These are phyloP conservation scores for Bimastos eiseni DNA, from an alignment of 2,888 invertebrate species.

Conservation along the genomic window DNA sequence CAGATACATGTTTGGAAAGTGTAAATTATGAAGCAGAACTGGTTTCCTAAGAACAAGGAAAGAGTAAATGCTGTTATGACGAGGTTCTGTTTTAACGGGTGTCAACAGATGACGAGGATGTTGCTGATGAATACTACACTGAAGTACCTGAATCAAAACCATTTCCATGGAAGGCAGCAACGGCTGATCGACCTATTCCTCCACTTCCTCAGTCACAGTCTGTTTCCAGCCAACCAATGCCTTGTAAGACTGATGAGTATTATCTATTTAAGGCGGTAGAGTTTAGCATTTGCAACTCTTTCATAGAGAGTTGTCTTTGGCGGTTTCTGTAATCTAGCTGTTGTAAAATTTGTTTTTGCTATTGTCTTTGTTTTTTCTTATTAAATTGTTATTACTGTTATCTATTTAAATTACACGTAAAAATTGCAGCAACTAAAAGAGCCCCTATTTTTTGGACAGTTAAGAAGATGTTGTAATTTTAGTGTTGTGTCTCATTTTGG, in stretches of 20 bases:
- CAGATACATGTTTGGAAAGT: not conserved
- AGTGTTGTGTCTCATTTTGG: too few relatives aligned
- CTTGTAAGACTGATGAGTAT: not conserved
- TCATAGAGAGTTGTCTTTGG: not conserved
- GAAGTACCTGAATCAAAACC: not conserved
- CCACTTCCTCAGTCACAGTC: not conserved
- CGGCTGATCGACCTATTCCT: constrained; percentile 2
- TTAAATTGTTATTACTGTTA: too few relatives aligned
- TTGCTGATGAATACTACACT: not conserved
- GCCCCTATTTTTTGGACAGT: too few relatives aligned
- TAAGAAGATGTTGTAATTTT: too few relatives aligned
- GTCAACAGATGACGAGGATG: not conserved
- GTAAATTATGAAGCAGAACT: not conserved
- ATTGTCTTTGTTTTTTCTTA: not conserved
- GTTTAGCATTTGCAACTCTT: not conserved
- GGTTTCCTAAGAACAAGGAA: not conserved
- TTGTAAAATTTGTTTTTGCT: not conserved
- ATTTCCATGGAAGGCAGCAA: not conserved
- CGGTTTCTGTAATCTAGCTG: not conserved
- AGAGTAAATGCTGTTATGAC: not conserved
- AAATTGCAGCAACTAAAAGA: too few relatives aligned
- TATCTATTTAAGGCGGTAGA: not conserved
- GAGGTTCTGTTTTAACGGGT: not conserved
- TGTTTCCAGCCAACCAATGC: not conserved
- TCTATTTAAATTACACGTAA: too few relatives aligned